phyloP scores from a whole-genome alignment of 1,140 invertebrate species.

The Portunus trituberculatus region DNA sequence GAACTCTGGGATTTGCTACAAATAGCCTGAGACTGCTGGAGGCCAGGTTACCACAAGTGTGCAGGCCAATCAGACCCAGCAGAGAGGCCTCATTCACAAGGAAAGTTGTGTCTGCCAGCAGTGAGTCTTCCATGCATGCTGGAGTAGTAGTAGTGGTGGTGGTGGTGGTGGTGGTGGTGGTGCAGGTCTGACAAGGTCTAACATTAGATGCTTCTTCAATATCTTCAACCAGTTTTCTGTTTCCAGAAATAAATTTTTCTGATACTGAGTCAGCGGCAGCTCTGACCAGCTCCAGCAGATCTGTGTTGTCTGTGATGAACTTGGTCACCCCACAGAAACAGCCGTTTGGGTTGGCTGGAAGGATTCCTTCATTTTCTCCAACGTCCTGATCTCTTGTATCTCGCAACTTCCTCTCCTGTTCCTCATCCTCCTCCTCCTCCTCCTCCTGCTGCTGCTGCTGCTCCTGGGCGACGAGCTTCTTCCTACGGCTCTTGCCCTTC shows the following conservation, averaged over 20 bases:
- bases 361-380: neutral
- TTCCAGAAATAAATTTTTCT: neutral
- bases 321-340: constrained; percentile 48
- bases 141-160: too few species aligned
- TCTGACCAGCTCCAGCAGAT: constrained; percentile 42
- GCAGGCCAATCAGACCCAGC: constrained; percentile 87
- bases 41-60: constrained; percentile 93
- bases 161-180: neutral
- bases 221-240: neutral
- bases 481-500: constrained; percentile 48
- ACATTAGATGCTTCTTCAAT: neutral
- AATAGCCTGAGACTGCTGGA: constrained; percentile 89
- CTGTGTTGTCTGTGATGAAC: constrained; percentile 62
- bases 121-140: neutral
- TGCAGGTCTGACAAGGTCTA: neutral
- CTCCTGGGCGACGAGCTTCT: neutral
- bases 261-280: neutral
- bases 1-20: constrained; percentile 81
- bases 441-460: neutral
- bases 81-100: neutral
- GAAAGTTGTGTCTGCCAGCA: neutral
- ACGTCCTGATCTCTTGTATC: neutral
- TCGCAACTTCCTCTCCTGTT: neutral
- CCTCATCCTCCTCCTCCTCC: neutral
- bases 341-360: neutral